Base-by-base conservation (phyloP, 2,797 vertebrate genomes). In the Cirrhinus molitorella region DNA sequence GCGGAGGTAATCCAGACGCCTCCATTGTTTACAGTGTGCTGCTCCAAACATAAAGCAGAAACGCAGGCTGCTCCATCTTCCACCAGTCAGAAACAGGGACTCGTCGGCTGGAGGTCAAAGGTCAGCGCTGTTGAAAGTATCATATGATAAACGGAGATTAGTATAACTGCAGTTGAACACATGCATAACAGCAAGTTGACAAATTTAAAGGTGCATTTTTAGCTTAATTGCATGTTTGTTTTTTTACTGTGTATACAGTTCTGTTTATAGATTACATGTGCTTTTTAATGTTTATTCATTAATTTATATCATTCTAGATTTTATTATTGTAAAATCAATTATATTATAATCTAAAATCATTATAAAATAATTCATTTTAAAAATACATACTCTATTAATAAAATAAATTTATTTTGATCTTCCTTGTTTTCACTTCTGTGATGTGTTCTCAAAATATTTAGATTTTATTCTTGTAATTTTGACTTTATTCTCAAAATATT, bases 11-110 rank as follows among this genome's bases (percentile, higher is more conserved):
- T 47, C 77, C 85, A 66, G 85, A 89, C 40, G 88, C 88, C 76
- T 92, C 94, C 95, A 95, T 96, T 31, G 83, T 90, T 94, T 90
- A 92, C 88, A 71, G 61, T 83, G 13, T 88, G 78, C 37, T 55
- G 63, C 84, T 83, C 63, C 71, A 23, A 88, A 79, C 76, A 55
- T 23, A 81, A 45, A 72, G 82, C 17, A 59, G 79, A 55, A 19
- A 63, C 65, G 71, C 88, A 83, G 66, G 51, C 17, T 84, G 79
- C 84, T 55, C 87, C 93, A 92, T 93, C 47, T 83, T 85, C 85
- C 68, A 80, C 80, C 14, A 19, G 79, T n/a, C n/a, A 67, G 57
- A 2, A 1, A 25, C 57, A 43, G 23, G n/a, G 80, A 87, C 77
- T 77, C 61, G 76, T 59, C 75, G 40, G 43, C 71, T 57, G 81